Percentiles rank a stretch among this genome's conserved stretches.
Conservation (phyloP, 1,140 invertebrate species). For the Magallana angulata region DNA sequence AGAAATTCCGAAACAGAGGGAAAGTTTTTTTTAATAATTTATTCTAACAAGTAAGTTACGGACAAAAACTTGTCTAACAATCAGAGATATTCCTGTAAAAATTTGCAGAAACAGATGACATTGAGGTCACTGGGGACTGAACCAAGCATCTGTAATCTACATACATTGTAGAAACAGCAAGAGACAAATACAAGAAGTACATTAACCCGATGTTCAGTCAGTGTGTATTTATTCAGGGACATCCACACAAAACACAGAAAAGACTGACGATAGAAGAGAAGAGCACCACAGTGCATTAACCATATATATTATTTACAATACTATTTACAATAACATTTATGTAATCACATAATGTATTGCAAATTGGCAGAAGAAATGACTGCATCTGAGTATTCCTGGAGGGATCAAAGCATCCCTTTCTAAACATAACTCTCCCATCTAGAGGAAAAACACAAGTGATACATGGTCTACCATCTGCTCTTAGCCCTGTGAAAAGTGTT, state of each 20-base stretch:
- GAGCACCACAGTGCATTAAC: not conserved
- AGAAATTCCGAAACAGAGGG: not conserved
- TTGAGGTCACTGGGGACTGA: not conserved
- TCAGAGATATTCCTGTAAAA: not conserved
- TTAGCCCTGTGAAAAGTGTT: not conserved
- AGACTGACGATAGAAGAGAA: not conserved
- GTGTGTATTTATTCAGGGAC: conserved; percentile 24
- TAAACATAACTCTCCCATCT: not conserved
- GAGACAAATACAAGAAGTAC: not conserved
- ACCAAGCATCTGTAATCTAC: not conserved
- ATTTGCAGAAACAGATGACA: conserved; percentile 13
- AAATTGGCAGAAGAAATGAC: not conserved
- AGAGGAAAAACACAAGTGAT: not conserved
- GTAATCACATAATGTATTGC: conserved; percentile 6
- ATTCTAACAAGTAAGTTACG: not conserved
- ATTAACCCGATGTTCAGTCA: conserved; percentile 8
- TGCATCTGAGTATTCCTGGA: conserved; percentile 3
- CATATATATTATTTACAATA: conserved; percentile 35
- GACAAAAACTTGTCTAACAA: not conserved
- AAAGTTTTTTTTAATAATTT: not conserved
- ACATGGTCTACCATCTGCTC: not conserved
- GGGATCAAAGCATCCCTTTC: conserved; percentile 24
- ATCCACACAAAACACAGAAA: not conserved
- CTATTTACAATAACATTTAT: not conserved
- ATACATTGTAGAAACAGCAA: conserved; percentile 16